A percentile compares a stretch with the other conserved stretches of the same genome.
Conservation (phyloP, 2,113 vertebrate species). For the Colius striatus region DNA sequence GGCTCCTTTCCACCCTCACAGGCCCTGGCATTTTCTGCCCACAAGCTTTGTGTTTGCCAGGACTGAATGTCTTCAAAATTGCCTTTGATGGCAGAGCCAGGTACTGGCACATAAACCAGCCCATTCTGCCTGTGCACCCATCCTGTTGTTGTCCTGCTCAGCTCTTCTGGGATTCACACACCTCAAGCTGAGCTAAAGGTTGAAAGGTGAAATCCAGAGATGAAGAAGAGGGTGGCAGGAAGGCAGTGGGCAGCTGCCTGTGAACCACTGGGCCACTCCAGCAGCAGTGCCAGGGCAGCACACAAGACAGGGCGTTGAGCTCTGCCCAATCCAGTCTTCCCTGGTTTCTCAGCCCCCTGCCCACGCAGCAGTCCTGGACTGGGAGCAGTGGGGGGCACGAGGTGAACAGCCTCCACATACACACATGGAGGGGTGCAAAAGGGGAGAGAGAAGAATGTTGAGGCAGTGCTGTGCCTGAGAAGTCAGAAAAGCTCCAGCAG, state of each 20-base stretch:
- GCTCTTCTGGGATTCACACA: background rate
- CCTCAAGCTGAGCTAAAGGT: background rate
- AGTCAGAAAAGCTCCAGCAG: background rate
- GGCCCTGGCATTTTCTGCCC: background rate
- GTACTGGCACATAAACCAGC: background rate
- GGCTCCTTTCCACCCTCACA: background rate
- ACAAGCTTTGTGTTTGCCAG: background rate
- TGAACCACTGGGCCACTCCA: accelerated
- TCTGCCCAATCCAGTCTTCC: background rate
- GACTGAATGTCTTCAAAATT: background rate
- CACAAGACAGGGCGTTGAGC: accelerated
- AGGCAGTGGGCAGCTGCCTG: background rate
- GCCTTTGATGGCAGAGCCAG: background rate
- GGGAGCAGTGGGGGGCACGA: accelerated
- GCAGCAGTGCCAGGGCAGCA: background rate
- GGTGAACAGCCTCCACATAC: accelerated
- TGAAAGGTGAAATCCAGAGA: background rate
- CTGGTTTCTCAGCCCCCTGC: no score
- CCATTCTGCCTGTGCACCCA: background rate
- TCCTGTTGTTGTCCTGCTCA: accelerated
- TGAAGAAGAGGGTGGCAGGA: background rate
- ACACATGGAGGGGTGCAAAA: background rate
- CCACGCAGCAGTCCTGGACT: background rate
- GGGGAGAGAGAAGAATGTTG: background rate
- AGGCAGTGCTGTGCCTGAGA: background rate